Evolutionary conservation across 2,797 vertebrate genomes (phyloP).

Genomic region (Poecilia picta): DNA sequence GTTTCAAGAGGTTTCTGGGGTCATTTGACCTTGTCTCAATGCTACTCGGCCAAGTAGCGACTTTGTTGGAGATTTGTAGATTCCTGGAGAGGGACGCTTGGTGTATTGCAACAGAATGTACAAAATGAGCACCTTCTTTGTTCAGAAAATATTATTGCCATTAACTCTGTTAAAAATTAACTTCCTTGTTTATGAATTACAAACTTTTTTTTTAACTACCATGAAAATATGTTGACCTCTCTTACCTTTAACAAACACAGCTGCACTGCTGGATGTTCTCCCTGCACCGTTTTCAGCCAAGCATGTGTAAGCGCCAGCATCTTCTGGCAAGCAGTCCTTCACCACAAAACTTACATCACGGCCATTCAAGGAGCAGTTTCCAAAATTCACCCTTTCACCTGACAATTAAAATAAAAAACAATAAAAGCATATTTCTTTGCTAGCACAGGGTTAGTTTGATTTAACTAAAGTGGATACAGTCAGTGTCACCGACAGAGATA

Average conservation of each 20-base stretch:
- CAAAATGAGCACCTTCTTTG: not conserved
- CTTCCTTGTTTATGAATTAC: not conserved
- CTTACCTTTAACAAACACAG: conserved; percentile 78
- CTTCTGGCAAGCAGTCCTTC: conserved; percentile 78
- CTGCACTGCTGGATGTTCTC: conserved; percentile 77
- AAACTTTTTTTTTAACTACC: not conserved
- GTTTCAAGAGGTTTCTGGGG: not conserved
- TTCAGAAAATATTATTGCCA: no score
- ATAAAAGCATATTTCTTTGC: conserved; percentile 9
- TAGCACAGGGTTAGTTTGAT: not conserved
- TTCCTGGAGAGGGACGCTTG: not conserved
- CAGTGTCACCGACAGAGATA: not conserved
- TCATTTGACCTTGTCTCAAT: not conserved
- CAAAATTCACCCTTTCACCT: conserved; percentile 76
- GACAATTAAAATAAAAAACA: conserved; percentile 29
- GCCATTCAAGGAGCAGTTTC: conserved; percentile 61
- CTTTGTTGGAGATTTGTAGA: not conserved
- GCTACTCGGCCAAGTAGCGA: not conserved
- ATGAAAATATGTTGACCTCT: not conserved
- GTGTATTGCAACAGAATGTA: not conserved
- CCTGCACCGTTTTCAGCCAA: conserved; percentile 76
- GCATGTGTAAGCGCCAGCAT: conserved; percentile 81
- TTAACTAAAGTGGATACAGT: not conserved
- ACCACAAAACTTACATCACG: conserved; percentile 67
- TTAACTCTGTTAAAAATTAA: not conserved